These are phyloP conservation scores for Danio rerio DNA, from an alignment of 2,113 vertebrate species.

Conservation along the genomic window DNA sequence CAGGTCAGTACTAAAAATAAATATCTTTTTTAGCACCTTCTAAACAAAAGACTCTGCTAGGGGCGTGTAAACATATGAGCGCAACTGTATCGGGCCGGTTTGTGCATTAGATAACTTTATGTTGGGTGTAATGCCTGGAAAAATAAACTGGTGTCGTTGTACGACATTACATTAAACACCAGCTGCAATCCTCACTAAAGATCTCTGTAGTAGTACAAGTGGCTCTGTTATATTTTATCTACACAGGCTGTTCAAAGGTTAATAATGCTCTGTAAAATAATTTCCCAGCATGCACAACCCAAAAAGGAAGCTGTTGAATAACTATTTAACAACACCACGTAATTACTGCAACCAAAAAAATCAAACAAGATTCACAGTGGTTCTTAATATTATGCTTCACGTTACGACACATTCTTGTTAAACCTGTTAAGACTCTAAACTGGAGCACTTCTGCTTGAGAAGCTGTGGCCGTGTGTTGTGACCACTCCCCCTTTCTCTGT, in stretches of 20 bases:
- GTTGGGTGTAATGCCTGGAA: constrained; percentile 33
- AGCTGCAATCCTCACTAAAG: constrained; percentile 58
- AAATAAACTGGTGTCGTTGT: constrained; percentile 43
- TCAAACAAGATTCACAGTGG: constrained; percentile 47
- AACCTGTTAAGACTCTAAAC: constrained; percentile 35
- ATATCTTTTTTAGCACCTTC: not conserved
- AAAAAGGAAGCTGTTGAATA: constrained; percentile 41
- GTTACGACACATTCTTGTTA: constrained; percentile 49
- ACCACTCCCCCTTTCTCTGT: constrained; percentile 29
- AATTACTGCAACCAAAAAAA: constrained; percentile 45
- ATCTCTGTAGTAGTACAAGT: constrained; percentile 56
- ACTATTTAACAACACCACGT: constrained; percentile 55
- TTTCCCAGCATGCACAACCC: constrained; percentile 60
- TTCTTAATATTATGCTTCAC: constrained; percentile 54
- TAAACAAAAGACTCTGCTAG: not conserved
- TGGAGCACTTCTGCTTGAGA: constrained; percentile 26
- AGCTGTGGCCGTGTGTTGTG: constrained; percentile 7
- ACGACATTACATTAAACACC: constrained; percentile 52
- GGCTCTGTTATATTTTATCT: constrained; percentile 52
- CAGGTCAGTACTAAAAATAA: not conserved
- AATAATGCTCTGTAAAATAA: constrained; percentile 58
- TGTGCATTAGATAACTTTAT: constrained; percentile 55
- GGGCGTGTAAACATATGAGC: constrained; percentile 32
- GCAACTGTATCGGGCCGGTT: constrained; percentile 7
- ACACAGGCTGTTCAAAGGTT: constrained; percentile 56